Evolutionary conservation across 1,140 invertebrate species (phyloP).

Genomic region (Bilobella aurantiaca): DNA sequence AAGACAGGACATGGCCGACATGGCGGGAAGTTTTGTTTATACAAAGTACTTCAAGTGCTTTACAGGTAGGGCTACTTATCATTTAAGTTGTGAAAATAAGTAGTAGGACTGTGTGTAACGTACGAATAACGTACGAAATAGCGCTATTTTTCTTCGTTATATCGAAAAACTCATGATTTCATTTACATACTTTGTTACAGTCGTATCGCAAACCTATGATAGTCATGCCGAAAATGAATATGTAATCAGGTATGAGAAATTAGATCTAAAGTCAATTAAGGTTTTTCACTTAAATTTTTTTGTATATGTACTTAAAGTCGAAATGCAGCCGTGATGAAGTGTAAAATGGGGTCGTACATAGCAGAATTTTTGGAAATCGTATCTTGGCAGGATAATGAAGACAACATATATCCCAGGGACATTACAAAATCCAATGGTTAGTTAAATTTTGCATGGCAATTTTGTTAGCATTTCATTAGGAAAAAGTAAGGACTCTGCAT

Average conservation of each 20-base stretch:
- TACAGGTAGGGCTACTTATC: too few species aligned
- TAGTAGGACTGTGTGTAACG: not conserved
- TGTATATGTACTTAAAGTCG: slow-evolving; percentile 41
- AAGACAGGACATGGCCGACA: not conserved
- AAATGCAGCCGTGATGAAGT: slow-evolving; percentile 81
- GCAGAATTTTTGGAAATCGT: slow-evolving; percentile 80
- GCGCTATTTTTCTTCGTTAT: not conserved
- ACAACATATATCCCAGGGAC: slow-evolving; percentile 18
- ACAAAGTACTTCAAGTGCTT: too few species aligned
- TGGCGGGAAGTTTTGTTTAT: too few species aligned
- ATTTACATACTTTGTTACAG: slow-evolving; percentile 53
- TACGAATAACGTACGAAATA: not conserved
- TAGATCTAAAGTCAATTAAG: slow-evolving; percentile 40
- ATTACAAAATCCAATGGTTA: slow-evolving; percentile 10
- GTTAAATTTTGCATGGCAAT: not conserved
- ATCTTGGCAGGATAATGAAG: slow-evolving; percentile 67
- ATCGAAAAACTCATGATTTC: too few species aligned
- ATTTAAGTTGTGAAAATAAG: too few species aligned
- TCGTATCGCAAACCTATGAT: slow-evolving; percentile 75
- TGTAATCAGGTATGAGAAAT: slow-evolving; percentile 52
- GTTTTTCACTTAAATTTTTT: slow-evolving; percentile 47
- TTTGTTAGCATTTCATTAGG: too few species aligned
- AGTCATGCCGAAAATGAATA: slow-evolving; percentile 82
- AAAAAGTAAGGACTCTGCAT: too few species aligned
- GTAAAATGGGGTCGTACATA: slow-evolving; percentile 81